Conservation (phyloP, 2,113 vertebrate genomes). For the Guaruba guarouba region DNA sequence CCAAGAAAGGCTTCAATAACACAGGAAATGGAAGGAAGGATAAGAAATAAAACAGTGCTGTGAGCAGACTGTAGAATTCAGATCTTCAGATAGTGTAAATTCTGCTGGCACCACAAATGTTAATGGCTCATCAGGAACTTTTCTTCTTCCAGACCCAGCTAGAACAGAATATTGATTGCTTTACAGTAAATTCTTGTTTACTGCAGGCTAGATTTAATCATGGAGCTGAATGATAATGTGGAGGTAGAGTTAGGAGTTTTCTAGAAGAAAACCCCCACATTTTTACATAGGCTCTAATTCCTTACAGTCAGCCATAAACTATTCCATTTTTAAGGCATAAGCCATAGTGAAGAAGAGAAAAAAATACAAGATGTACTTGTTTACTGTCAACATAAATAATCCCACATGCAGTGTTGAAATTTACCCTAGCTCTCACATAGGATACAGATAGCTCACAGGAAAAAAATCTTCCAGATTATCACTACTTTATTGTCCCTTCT, state of each 20-base stretch:
- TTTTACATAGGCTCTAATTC: not conserved
- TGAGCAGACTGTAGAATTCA: not conserved
- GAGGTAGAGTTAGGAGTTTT: not conserved
- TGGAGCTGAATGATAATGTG: not conserved
- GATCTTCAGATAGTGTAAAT: slow-evolving; percentile 23
- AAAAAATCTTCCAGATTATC: not conserved
- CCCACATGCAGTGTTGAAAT: not conserved
- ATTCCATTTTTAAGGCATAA: not conserved
- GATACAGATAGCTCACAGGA: not conserved
- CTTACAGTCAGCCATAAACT: not conserved
- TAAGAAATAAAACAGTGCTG: not conserved
- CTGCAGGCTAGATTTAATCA: not conserved
- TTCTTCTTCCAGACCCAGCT: not conserved
- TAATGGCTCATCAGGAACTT: not conserved
- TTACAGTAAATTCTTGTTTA: slow-evolving; percentile 1
- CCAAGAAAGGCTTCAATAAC: slow-evolving; percentile 22
- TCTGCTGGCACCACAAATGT: not conserved
- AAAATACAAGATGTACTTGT: not conserved
- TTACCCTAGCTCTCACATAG: not conserved
- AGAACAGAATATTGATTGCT: slow-evolving; percentile 23
- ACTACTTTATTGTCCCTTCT: not conserved
- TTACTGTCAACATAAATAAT: not conserved
- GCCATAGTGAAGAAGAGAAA: not conserved
- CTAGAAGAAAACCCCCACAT: fast-evolving
- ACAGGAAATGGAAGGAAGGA: not conserved